phyloP scores from a whole-genome alignment of 2,113 vertebrate species.

The Psophia crepitans region DNA sequence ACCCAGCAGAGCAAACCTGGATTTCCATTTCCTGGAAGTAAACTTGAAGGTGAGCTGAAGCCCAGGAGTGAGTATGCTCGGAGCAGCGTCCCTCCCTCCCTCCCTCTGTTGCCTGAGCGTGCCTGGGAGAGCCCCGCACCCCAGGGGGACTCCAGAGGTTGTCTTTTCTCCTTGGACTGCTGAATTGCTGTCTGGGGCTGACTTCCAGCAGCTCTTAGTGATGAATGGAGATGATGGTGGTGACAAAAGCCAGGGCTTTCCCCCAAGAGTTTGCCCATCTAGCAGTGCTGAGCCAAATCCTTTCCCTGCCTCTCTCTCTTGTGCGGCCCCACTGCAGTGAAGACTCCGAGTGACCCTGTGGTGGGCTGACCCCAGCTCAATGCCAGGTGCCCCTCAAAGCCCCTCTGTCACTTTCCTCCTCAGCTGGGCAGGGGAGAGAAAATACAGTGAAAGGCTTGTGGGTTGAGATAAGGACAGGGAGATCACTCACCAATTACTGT shows the following conservation, averaged over 20 bases:
- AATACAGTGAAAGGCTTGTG: too few relatives aligned
- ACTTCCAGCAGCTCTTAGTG: not conserved
- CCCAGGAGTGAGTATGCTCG: not conserved
- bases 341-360: not conserved
- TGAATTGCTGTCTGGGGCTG: not conserved
- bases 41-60: not conserved
- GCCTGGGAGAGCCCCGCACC: rapidly evolving
- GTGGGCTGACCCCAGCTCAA: too few relatives aligned
- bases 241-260: not conserved
- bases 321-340: not conserved
- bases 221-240: not conserved
- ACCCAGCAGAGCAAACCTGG: not conserved
- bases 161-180: not conserved
- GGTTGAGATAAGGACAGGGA: too few relatives aligned
- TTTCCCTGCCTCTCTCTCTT: not conserved
- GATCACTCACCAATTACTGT: too few relatives aligned
- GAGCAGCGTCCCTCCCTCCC: not conserved
- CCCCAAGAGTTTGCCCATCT: not conserved
- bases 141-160: rapidly evolving
- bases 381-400: too few relatives aligned
- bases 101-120: rapidly evolving
- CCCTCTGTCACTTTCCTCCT: too few relatives aligned
- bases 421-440: too few relatives aligned
- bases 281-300: not conserved
- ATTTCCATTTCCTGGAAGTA: not conserved